phyloP scores from a whole-genome alignment of 2,888 invertebrate species.

The Trachelus iudaicus region DNA sequence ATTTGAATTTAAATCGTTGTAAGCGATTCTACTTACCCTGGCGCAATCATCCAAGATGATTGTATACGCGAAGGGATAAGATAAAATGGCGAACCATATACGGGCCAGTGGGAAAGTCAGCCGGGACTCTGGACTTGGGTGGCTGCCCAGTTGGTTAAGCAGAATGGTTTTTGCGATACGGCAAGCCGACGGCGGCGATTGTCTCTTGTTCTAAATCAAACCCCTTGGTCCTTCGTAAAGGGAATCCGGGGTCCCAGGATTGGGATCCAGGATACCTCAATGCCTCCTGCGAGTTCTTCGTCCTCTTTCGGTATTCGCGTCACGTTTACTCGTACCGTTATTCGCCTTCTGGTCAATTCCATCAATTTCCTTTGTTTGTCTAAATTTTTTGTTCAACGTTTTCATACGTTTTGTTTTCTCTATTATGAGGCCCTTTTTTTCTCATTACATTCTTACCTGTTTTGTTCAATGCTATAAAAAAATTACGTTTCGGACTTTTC shows the following conservation, averaged over 20 bases:
- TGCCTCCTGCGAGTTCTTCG: not conserved
- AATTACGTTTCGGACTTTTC: not conserved
- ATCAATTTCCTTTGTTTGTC: not conserved
- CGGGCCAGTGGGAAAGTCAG: constrained; percentile 42
- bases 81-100: constrained; percentile 35
- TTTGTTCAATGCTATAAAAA: too few species aligned
- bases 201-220: constrained; percentile 45
- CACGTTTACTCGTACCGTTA: not conserved
- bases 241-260: not conserved
- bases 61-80: not conserved
- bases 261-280: not conserved
- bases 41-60: too few species aligned
- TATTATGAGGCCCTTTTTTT: not conserved
- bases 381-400: not conserved
- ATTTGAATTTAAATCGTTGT: too few species aligned
- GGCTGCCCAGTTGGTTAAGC: constrained; percentile 29
- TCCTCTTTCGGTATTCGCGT: not conserved
- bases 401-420: not conserved
- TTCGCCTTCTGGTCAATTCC: not conserved
- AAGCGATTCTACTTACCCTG: too few species aligned
- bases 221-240: constrained; percentile 20
- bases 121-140: constrained; percentile 24
- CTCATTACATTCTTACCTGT: not conserved
- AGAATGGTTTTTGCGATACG: constrained; percentile 37
- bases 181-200: constrained; percentile 34